A percentile compares a stretch with the other conserved stretches of the same genome.
These are phyloP conservation scores for Octomys mimax DNA, from an alignment of 2,797 vertebrate genomes.

Conservation along the genomic window DNA sequence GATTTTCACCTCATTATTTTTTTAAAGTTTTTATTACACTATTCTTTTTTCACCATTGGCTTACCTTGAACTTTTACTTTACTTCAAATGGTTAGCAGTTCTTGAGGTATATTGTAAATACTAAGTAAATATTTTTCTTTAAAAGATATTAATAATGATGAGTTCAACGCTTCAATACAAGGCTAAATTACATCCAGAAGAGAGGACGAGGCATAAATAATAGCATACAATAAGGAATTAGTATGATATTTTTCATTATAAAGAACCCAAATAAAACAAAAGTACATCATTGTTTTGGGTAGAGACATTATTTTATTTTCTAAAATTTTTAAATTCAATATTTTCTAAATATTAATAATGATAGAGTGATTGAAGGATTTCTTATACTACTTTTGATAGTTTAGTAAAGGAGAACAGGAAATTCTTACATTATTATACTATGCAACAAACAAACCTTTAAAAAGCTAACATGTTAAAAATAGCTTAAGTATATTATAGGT, in stretches of 20 bases:
- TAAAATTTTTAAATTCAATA: background rate
- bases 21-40: background rate
- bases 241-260: background rate
- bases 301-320: background rate
- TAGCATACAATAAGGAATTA: background rate
- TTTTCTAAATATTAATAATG: background rate
- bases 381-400: background rate
- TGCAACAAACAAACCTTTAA: background rate
- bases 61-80: conserved; percentile 59
- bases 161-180: background rate
- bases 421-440: background rate
- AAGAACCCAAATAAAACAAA: background rate
- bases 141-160: conserved; percentile 4
- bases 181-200: background rate
- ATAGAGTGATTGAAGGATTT: background rate
- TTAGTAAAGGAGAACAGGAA: background rate
- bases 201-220: background rate
- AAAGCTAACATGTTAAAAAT: background rate
- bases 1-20: background rate
- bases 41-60: background rate
- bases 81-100: background rate
- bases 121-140: background rate
- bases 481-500: background rate
- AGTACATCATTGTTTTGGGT: background rate
- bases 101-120: background rate